Evolutionary conservation across 2,888 invertebrate species (phyloP), one percentile per base, ranked within the genome.

Genomic region (Orchesella flavescens): DNA sequence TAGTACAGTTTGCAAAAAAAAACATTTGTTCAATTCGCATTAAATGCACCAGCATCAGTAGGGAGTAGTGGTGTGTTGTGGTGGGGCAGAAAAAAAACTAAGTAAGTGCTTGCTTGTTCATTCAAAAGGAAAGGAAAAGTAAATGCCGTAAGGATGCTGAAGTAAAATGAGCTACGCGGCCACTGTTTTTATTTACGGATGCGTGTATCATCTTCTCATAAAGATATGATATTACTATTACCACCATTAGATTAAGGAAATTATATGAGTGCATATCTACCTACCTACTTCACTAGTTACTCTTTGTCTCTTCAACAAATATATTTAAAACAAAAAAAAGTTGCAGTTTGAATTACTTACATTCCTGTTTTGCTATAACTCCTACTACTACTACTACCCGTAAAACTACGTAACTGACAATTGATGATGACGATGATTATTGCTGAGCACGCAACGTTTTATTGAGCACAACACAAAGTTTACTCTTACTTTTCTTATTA

Each of bases 191-290:
- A 24, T 63, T 49, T n/a, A 61, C 34, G 43, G 21, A 78, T 71
- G 71, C 44, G 21, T 63, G 71, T 78, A 71, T 71, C 78, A 63
- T 78, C 78, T 78, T 78, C 78, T 46, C 71, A 61, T 69, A 21
- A 71, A 71, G 23, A 69, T 57, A 49, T 63, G 63, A 78, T 71
- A 78, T 69, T 71, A 78, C 61, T 78, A 78, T 61, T 78, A 71
- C 53, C 24, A 46, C 63, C 34, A 63, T 63, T 46, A 24, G 23
- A 74, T 46, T 63, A 74, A 66, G n/a, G 34, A 49, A 49, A 2
- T 44, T 44, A 44, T 44, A 44, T 9, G 12, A 44, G 12, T 9
- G 44, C 12, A 49, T n/a, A 17, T 44, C 4, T 53, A 17, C 61
- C n/a, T 53, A 55, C 43, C 49, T 75, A 34, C 34, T 34, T 7